phyloP scores from a whole-genome alignment of 2,888 invertebrate species.

The Callyntrura guangdongensis region DNA sequence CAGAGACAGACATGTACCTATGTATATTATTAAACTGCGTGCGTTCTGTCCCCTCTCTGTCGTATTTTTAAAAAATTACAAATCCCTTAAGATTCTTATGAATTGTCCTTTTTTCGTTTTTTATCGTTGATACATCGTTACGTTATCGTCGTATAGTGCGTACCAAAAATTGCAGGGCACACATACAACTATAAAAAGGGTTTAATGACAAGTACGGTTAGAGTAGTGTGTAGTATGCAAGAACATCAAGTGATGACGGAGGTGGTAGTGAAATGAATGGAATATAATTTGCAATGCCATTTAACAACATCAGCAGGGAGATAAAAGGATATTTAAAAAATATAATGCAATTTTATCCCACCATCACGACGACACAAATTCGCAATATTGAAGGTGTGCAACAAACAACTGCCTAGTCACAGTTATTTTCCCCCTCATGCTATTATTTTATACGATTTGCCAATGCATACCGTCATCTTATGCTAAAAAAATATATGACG shows the following conservation, averaged over 20 bases:
- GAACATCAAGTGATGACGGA: too few species aligned
- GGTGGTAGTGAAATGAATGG: not conserved
- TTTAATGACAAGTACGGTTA: not conserved
- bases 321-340: slow-evolving; percentile 14
- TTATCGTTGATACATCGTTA: slow-evolving; percentile 9
- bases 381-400: not conserved
- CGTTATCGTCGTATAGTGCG: not conserved
- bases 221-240: not conserved
- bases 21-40: not conserved
- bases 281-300: slow-evolving; percentile 33
- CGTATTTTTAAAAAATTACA: not conserved
- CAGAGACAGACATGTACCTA: too few species aligned
- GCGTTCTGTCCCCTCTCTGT: not conserved
- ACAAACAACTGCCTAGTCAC: not conserved
- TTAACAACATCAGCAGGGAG: slow-evolving; percentile 23
- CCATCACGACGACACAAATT: not conserved
- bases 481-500: slow-evolving; percentile 13
- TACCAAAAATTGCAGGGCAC: not conserved
- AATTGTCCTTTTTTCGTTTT: slow-evolving; percentile 33
- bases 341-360: slow-evolving; percentile 21
- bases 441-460: slow-evolving; percentile 26
- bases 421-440: not conserved
- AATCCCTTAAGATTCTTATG: slow-evolving; percentile 25
- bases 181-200: too few species aligned
- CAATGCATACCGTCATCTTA: not conserved